Percentiles rank a stretch among this genome's conserved stretches.
These are phyloP conservation scores for Malurus leucopterus DNA, from an alignment of 2,797 vertebrate species.

Conservation along the genomic window DNA sequence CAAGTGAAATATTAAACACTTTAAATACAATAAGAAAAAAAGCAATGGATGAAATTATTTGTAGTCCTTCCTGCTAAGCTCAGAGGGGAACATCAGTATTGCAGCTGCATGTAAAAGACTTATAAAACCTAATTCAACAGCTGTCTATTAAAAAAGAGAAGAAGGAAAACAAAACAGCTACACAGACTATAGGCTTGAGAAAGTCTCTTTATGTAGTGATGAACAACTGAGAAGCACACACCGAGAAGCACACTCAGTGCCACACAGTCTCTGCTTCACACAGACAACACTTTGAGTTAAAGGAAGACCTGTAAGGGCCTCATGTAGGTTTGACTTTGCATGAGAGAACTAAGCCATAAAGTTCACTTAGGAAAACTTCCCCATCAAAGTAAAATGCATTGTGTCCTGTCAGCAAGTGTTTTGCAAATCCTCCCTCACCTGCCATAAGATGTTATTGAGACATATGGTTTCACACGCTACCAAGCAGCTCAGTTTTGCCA, in stretches of 20 bases:
- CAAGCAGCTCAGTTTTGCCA: constrained; percentile 12
- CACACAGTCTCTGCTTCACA: not conserved
- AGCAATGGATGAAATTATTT: not conserved
- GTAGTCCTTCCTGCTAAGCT: not conserved
- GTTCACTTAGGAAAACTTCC: constrained; percentile 9
- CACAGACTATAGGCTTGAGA: not conserved
- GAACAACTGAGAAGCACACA: not conserved
- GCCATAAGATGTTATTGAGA: constrained; percentile 43
- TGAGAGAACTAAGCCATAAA: not conserved
- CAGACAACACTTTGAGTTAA: not conserved
- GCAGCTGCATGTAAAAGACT: not conserved
- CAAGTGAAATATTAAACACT: not conserved
- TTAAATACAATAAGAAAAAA: not conserved
- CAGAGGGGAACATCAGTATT: not conserved
- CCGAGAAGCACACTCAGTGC: not conserved
- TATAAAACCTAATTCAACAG: not conserved
- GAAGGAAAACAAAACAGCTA: not conserved
- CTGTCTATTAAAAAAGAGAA: not conserved
- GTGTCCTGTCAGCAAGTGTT: constrained; percentile 46
- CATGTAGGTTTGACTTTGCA: not conserved
- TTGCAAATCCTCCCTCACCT: constrained; percentile 48
- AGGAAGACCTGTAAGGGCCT: not conserved
- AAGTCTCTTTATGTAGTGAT: not conserved
- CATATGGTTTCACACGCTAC: constrained; percentile 41
- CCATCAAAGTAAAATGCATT: constrained; percentile 37